Evolutionary conservation across 2,797 vertebrate genomes (phyloP).

Genomic region (Trachurus trachurus): DNA sequence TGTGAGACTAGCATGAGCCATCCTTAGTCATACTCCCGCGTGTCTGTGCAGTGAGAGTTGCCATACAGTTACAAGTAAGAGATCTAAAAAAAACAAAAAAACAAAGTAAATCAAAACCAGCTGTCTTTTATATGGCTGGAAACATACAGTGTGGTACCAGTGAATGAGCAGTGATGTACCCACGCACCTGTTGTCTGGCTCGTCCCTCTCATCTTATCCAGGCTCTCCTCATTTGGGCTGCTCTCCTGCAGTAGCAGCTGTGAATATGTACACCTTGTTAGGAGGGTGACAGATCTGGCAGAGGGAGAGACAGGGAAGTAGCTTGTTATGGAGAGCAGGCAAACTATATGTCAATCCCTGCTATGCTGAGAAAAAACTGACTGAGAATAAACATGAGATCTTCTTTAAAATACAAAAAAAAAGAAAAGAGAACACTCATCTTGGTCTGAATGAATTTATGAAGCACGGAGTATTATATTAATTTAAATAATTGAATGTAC

Average conservation of each 20-base stretch:
- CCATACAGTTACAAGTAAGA: slow-evolving; percentile 66
- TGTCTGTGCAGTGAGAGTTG: slow-evolving; percentile 66
- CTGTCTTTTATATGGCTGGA: slow-evolving; percentile 64
- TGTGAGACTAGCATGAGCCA: slow-evolving; percentile 71
- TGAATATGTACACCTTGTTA: slow-evolving; percentile 77
- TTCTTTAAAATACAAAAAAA: slow-evolving; percentile 1
- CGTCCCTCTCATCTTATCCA: slow-evolving; percentile 66
- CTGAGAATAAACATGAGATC: slow-evolving; percentile 34
- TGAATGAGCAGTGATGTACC: slow-evolving; percentile 58
- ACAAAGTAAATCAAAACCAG: slow-evolving; percentile 63
- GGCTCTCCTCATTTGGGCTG: slow-evolving; percentile 71
- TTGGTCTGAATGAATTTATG: slow-evolving; percentile 26
- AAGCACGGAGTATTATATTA: slow-evolving; percentile 19
- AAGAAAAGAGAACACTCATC: slow-evolving; percentile 2
- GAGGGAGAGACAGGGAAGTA: slow-evolving; percentile 60
- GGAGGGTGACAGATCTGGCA: slow-evolving; percentile 71
- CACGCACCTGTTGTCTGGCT: slow-evolving; percentile 71
- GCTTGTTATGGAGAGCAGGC: slow-evolving; percentile 73
- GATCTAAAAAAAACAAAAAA: slow-evolving; percentile 58
- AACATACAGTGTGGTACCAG: slow-evolving; percentile 51
- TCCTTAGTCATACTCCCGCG: slow-evolving; percentile 67
- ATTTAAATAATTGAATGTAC: slow-evolving; percentile 42
- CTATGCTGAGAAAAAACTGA: slow-evolving; percentile 34
- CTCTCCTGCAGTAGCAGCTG: slow-evolving; percentile 67
- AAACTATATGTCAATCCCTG: slow-evolving; percentile 63